These are phyloP conservation scores for Temnothorax longispinosus DNA, from an alignment of 1,140 invertebrate genomes.

Conservation along the genomic window DNA sequence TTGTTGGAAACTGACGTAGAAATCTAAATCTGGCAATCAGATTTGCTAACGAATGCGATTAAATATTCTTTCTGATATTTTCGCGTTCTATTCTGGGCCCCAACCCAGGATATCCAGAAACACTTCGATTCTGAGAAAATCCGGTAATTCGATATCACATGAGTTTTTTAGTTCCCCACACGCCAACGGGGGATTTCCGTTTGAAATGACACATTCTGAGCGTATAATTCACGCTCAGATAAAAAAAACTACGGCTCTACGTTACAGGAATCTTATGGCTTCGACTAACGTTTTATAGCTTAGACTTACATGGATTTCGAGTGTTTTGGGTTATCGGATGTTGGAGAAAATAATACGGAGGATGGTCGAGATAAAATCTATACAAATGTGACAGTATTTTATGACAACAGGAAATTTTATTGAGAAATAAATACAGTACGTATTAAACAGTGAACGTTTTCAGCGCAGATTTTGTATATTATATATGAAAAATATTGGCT, in stretches of 20 bases:
- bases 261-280: slow-evolving; percentile 35
- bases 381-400: neutral
- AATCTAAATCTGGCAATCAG: neutral
- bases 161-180: slow-evolving; percentile 34
- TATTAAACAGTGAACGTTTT: neutral
- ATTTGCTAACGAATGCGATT: slow-evolving; percentile 19
- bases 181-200: slow-evolving; percentile 66
- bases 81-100: neutral
- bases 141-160: slow-evolving; percentile 62
- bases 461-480: neutral
- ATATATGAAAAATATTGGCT: neutral
- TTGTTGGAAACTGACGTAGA: neutral
- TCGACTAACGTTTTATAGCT: slow-evolving; percentile 1
- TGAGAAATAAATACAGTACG: neutral
- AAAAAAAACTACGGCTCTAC: slow-evolving; percentile 19
- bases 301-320: slow-evolving; percentile 15
- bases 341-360: neutral
- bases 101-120: slow-evolving; percentile 22
- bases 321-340: neutral
- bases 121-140: slow-evolving; percentile 62
- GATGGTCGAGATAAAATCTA: slow-evolving; percentile 11
- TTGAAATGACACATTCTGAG: slow-evolving; percentile 50
- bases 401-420: neutral
- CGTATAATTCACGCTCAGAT: slow-evolving; percentile 60
- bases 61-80: neutral